phyloP scores from a whole-genome alignment of 2,113 vertebrate genomes.

The Tachysurus vachellii region DNA sequence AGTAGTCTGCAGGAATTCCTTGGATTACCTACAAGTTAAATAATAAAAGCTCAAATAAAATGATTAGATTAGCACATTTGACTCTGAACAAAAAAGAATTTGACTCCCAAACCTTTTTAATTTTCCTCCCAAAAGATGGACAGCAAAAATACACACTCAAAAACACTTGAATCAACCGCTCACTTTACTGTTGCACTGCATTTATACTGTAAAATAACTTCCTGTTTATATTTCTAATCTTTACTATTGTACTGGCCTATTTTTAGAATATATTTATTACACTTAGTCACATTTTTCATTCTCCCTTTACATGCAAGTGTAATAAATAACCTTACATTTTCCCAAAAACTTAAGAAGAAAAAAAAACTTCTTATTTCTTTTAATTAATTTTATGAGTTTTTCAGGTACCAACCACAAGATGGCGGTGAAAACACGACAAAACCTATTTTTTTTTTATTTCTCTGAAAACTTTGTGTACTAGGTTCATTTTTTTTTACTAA shows the following conservation, averaged over 20 bases:
- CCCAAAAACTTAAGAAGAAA: too few relatives aligned
- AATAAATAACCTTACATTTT: background rate
- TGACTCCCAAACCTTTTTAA: too few relatives aligned
- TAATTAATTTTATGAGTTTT: background rate
- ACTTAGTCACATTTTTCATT: background rate
- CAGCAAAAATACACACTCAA: background rate
- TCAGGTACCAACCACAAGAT: slow-evolving; percentile 5
- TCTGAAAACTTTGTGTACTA: background rate
- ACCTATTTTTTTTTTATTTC: background rate
- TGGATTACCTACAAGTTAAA: background rate
- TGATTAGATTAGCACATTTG: background rate
- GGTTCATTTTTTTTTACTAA: background rate
- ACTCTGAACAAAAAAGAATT: too few relatives aligned
- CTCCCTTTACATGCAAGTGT: too few relatives aligned
- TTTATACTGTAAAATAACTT: background rate
- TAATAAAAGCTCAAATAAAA: background rate
- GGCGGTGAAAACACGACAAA: background rate
- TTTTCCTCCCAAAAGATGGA: too few relatives aligned
- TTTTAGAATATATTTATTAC: background rate
- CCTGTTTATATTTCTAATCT: background rate
- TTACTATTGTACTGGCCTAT: too few relatives aligned
- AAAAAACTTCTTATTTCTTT: background rate
- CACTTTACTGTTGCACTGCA: background rate
- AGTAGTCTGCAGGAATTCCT: background rate
- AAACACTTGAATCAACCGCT: background rate